These are phyloP conservation scores for Suncus etruscus DNA, from an alignment of 2,113 vertebrate genomes.

Conservation along the genomic window DNA sequence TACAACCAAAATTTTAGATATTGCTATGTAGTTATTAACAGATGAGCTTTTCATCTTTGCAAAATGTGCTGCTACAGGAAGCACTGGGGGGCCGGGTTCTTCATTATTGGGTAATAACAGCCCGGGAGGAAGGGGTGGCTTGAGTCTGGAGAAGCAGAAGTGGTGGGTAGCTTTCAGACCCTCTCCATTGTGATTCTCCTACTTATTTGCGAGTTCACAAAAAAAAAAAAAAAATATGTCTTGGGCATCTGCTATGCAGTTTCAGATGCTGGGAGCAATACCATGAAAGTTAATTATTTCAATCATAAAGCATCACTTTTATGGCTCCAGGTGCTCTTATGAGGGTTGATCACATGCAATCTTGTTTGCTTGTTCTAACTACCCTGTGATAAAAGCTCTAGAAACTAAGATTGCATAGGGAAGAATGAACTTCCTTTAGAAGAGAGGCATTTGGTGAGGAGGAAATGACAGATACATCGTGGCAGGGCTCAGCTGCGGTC, in stretches of 20 bases:
- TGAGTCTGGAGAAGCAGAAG: not conserved
- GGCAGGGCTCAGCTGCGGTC: no score
- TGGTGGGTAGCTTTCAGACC: not conserved
- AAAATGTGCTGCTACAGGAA: not conserved
- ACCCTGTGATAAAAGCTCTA: not conserved
- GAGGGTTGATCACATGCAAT: not conserved
- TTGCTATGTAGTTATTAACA: slow-evolving; percentile 74
- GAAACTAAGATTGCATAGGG: slow-evolving; percentile 19
- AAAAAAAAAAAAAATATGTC: not conserved
- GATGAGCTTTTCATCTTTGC: slow-evolving; percentile 72
- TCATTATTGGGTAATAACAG: slow-evolving; percentile 46
- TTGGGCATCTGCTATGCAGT: not conserved
- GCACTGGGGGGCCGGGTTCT: not conserved
- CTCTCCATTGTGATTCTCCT: not conserved
- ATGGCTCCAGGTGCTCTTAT: not conserved
- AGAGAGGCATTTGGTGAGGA: no score
- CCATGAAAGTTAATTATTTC: not conserved
- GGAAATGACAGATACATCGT: no score
- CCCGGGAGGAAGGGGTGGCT: not conserved
- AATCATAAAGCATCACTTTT: not conserved
- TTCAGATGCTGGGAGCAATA: not conserved
- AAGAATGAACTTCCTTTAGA: no score
- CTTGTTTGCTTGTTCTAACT: not conserved
- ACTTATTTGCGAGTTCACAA: not conserved
- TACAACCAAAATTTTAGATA: slow-evolving; percentile 70